Conservation (phyloP, 2,888 invertebrate genomes). For the Disparrhopalites patrizii region DNA sequence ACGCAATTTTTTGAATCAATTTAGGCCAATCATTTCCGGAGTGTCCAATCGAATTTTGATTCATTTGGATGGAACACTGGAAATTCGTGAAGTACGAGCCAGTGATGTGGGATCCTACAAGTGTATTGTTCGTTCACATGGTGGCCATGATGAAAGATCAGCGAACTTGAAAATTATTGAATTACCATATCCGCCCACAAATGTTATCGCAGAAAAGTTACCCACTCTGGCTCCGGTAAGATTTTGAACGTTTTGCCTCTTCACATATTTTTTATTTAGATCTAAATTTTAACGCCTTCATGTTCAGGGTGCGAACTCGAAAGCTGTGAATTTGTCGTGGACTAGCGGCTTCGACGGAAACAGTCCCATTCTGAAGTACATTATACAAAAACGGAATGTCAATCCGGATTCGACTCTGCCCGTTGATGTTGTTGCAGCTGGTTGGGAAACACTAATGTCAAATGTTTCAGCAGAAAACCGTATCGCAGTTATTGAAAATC, state of each 20-base stretch:
- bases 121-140: constrained; percentile 82
- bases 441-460: constrained; percentile 79
- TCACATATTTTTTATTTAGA: background rate
- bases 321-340: constrained; percentile 88
- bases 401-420: constrained; percentile 54
- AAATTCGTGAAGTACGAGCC: constrained; percentile 71
- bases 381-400: constrained; percentile 84
- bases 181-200: constrained; percentile 87
- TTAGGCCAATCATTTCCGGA: constrained; percentile 41
- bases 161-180: constrained; percentile 87
- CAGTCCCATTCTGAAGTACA: constrained; percentile 86
- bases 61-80: constrained; percentile 46
- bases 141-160: constrained; percentile 86
- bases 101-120: constrained; percentile 92
- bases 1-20: background rate
- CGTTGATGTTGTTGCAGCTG: constrained; percentile 34
- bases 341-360: constrained; percentile 96
- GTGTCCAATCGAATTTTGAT: constrained; percentile 41
- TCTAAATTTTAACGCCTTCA: background rate
- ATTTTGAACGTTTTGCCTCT: background rate
- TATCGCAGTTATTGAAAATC: constrained; percentile 73
- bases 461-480: constrained; percentile 77
- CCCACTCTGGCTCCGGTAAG: constrained; percentile 54
- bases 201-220: constrained; percentile 66
- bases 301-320: constrained; percentile 51